phyloP scores from a whole-genome alignment of 2,113 vertebrate species.

The Xenopus borealis region DNA sequence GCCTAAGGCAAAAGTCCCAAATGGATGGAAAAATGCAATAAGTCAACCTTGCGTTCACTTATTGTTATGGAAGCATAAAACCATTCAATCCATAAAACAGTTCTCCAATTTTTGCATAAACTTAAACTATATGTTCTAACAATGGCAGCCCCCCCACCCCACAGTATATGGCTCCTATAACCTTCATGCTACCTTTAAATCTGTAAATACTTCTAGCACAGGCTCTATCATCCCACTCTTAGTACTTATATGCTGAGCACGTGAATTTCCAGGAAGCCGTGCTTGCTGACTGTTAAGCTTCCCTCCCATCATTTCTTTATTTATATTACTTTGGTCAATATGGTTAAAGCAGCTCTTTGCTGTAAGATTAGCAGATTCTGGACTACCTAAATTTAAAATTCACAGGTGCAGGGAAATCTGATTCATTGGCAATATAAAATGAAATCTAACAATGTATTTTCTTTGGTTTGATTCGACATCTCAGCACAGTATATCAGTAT shows the following conservation, averaged over 20 bases:
- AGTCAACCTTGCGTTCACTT: no score
- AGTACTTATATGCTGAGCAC: not conserved
- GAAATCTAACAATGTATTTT: slow-evolving; percentile 1
- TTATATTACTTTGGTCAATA: slow-evolving; percentile 37
- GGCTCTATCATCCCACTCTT: not conserved
- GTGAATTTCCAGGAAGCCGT: slow-evolving; percentile 18
- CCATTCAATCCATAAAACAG: no score
- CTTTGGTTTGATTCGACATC: slow-evolving; percentile 4
- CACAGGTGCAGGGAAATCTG: not conserved
- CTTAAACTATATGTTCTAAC: no score
- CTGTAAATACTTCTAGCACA: not conserved
- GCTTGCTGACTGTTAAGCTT: slow-evolving; percentile 20
- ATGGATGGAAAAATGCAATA: no score
- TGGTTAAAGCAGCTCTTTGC: slow-evolving; percentile 7
- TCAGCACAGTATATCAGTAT: not conserved
- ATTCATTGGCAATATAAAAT: slow-evolving; percentile 23
- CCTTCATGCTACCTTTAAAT: no score
- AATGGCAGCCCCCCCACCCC: no score
- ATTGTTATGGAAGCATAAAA: no score
- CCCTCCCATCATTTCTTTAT: slow-evolving; percentile 21
- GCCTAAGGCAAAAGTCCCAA: no score
- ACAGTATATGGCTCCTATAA: no score
- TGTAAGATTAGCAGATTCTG: slow-evolving; percentile 8
- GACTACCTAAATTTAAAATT: slow-evolving; percentile 8
- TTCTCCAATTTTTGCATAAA: no score